A percentile compares a stretch with the other conserved stretches of the same genome.
These are phyloP conservation scores for Thalassaphorura encarpata DNA, from an alignment of 1,140 invertebrate genomes.

Conservation along the genomic window DNA sequence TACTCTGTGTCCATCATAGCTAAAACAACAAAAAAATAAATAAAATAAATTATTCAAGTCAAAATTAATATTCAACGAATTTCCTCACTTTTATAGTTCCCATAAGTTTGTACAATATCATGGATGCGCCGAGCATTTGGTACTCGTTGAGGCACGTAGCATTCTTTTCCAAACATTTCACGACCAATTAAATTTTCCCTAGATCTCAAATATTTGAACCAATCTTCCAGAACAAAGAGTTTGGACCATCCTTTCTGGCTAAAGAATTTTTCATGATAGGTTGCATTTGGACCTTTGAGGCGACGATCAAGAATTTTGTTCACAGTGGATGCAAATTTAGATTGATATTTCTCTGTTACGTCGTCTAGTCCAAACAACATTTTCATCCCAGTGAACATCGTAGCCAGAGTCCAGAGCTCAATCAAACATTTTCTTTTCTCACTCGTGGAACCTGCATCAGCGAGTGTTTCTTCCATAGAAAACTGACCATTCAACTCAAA, in stretches of 20 bases:
- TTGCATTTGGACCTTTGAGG: neutral
- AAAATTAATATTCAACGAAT: no score
- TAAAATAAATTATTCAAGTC: no score
- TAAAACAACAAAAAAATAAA: no score
- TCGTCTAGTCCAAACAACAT: conserved; percentile 52
- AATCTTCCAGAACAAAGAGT: conserved; percentile 51
- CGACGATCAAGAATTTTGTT: conserved; percentile 33
- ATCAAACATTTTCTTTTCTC: conserved; percentile 6
- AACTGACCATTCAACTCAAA: conserved; percentile 34
- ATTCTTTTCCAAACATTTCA: conserved; percentile 9
- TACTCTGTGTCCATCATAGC: no score
- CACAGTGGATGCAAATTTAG: conserved; percentile 42
- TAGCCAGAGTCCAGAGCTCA: conserved; percentile 50
- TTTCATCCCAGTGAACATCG: conserved; percentile 52
- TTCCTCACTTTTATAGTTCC: neutral
- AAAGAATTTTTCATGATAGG: no score
- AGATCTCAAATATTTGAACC: conserved; percentile 51
- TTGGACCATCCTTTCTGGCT: conserved; percentile 17
- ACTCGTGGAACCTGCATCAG: conserved; percentile 37
- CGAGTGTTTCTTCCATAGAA: conserved; percentile 40
- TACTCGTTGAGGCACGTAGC: conserved; percentile 3
- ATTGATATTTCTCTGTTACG: conserved; percentile 48
- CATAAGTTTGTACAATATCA: conserved; percentile 5
- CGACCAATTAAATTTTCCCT: conserved; percentile 42
- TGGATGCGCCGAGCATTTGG: neutral